These are phyloP conservation scores for Tyria jacobaeae DNA, from an alignment of 2,888 invertebrate species.

Conservation along the genomic window DNA sequence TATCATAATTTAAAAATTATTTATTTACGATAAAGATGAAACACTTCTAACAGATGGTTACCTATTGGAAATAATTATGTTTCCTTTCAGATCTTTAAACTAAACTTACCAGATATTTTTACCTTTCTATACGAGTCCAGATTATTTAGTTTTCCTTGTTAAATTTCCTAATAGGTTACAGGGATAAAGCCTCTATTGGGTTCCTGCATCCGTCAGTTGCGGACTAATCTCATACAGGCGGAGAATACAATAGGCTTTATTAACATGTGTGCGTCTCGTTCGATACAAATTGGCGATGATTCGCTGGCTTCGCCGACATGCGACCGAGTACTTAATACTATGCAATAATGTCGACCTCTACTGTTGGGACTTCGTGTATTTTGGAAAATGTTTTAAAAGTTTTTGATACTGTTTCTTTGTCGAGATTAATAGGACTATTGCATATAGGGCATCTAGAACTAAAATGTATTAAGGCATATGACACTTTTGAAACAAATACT, in stretches of 20 bases:
- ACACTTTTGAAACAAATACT: no score
- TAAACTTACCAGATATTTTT: slow-evolving; percentile 7
- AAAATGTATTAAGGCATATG: no score
- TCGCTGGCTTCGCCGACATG: slow-evolving; percentile 51
- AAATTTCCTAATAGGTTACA: slow-evolving; percentile 36
- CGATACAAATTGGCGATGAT: slow-evolving; percentile 80
- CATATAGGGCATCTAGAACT: no score
- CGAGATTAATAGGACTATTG: neutral
- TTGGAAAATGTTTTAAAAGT: neutral
- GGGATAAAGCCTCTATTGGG: slow-evolving; percentile 38
- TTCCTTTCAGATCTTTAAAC: no score
- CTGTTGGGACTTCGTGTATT: slow-evolving; percentile 12
- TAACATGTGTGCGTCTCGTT: slow-evolving; percentile 72
- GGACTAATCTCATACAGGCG: slow-evolving; percentile 70
- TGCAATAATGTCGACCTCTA: slow-evolving; percentile 51
- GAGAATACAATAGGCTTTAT: slow-evolving; percentile 80
- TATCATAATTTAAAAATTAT: neutral
- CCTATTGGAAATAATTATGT: no score
- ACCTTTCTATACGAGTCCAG: slow-evolving; percentile 6
- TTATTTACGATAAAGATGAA: no score
- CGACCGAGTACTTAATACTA: slow-evolving; percentile 47
- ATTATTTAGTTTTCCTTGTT: slow-evolving; percentile 29
- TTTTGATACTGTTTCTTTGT: neutral
- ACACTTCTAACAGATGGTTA: no score
- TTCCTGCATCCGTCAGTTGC: slow-evolving; percentile 43